These are phyloP conservation scores for Pseudomyrmex gracilis DNA, from an alignment of 1,140 invertebrate genomes.

Conservation along the genomic window DNA sequence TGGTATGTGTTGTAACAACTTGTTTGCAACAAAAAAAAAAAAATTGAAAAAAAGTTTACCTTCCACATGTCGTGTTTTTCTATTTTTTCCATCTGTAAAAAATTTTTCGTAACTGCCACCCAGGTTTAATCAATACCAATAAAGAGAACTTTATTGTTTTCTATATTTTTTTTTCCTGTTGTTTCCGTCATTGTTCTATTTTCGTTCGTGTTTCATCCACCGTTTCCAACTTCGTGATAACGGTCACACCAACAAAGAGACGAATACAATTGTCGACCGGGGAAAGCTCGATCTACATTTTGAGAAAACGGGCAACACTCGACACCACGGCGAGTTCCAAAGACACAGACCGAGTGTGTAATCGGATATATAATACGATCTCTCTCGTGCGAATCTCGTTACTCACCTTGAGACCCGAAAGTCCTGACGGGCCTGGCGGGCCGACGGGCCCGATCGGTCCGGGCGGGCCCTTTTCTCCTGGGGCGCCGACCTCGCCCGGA, in stretches of 20 bases:
- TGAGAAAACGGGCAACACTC: conserved; percentile 13
- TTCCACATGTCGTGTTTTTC: not conserved
- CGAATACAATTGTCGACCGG: too few species aligned
- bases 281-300: conserved; percentile 18
- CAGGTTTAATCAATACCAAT: conserved; percentile 16
- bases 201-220: too few species aligned
- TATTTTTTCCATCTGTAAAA: not conserved
- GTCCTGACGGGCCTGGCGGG: conserved; percentile 88
- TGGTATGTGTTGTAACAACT: not conserved
- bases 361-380: conserved; percentile 39
- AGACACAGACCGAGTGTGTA: conserved; percentile 5
- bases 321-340: conserved; percentile 6
- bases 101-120: not conserved
- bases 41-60: too few species aligned
- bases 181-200: too few species aligned
- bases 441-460: conserved; percentile 91
- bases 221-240: too few species aligned
- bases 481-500: conserved; percentile 89
- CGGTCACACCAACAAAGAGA: not conserved
- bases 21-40: not conserved
- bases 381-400: conserved; percentile 14
- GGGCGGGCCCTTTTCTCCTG: conserved; percentile 88
- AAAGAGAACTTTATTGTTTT: not conserved
- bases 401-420: conserved; percentile 90
- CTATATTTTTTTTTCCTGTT: not conserved